A percentile compares a stretch with the other conserved stretches of the same genome.
phyloP scores from a whole-genome alignment of 2,113 vertebrate species.

The Ascaphus truei region DNA sequence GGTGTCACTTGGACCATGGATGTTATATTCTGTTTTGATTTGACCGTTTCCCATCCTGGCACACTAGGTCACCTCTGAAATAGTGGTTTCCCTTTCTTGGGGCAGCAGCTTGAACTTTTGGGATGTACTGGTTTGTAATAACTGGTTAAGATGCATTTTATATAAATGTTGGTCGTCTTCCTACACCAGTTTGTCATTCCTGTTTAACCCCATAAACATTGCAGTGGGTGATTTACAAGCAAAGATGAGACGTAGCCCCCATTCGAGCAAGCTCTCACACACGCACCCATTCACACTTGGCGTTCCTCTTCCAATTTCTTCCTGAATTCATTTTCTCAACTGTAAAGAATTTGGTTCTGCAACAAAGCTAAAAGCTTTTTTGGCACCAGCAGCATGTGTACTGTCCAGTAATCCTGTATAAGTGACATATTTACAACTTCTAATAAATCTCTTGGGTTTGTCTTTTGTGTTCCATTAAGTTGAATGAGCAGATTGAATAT shows the following conservation, averaged over 20 bases:
- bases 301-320: slow-evolving; percentile 55
- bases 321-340: slow-evolving; percentile 82
- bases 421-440: slow-evolving; percentile 74
- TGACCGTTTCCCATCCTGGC: too few relatives aligned
- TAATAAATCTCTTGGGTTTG: slow-evolving; percentile 71
- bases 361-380: slow-evolving; percentile 86
- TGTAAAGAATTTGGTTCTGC: slow-evolving; percentile 76
- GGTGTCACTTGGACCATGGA: too few relatives aligned
- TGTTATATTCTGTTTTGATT: too few relatives aligned
- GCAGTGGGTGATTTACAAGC: slow-evolving; percentile 69
- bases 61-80: too few relatives aligned
- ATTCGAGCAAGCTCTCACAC: slow-evolving; percentile 32
- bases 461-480: slow-evolving; percentile 74
- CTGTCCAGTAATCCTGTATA: slow-evolving; percentile 77
- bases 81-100: too few relatives aligned
- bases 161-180: slow-evolving; percentile 14
- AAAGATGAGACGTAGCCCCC: slow-evolving; percentile 48
- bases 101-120: too few relatives aligned
- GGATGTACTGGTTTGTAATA: too few relatives aligned
- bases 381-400: slow-evolving; percentile 69
- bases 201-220: slow-evolving; percentile 61
- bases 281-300: slow-evolving; percentile 39
- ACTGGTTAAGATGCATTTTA: slow-evolving; percentile 22
- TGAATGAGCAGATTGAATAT: slow-evolving; percentile 53
- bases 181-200: too few relatives aligned